These are phyloP conservation scores for Rotaria magnacalcarata DNA, from an alignment of 2,888 invertebrate species.

Conservation along the genomic window DNA sequence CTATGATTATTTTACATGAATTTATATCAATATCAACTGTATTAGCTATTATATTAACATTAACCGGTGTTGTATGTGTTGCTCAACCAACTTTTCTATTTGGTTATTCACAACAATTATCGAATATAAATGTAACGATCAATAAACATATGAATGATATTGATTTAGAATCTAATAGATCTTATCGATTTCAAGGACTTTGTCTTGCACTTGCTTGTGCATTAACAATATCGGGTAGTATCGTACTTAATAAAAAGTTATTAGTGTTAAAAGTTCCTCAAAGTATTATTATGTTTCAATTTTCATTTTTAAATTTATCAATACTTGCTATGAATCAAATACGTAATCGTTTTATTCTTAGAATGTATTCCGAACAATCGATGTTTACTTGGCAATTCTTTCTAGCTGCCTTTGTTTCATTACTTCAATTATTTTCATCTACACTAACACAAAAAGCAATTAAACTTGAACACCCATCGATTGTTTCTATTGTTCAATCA, in stretches of 20 bases:
- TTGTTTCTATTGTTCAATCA: neutral
- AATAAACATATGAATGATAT: neutral
- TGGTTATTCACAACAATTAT: neutral
- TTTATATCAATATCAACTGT: neutral
- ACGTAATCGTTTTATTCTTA: neutral
- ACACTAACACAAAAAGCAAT: slow-evolving; percentile 27
- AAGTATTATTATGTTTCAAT: slow-evolving; percentile 24
- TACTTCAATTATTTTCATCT: neutral
- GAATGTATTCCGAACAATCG: neutral
- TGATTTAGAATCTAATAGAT: neutral
- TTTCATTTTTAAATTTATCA: neutral
- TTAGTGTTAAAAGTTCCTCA: neutral
- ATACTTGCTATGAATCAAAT: neutral
- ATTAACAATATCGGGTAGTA: neutral
- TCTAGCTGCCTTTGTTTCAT: neutral
- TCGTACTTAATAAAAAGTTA: slow-evolving; percentile 27
- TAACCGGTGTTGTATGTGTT: slow-evolving; percentile 27
- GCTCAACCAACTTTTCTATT: slow-evolving; percentile 3
- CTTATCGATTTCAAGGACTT: neutral
- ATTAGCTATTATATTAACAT: slow-evolving; percentile 14
- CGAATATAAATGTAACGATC: neutral
- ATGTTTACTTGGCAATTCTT: slow-evolving; percentile 15
- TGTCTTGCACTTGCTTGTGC: neutral
- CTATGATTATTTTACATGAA: slow-evolving; percentile 20
- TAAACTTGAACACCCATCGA: slow-evolving; percentile 34